Conservation (phyloP, 2,888 invertebrate species). For the Pachydiplax longipennis region DNA sequence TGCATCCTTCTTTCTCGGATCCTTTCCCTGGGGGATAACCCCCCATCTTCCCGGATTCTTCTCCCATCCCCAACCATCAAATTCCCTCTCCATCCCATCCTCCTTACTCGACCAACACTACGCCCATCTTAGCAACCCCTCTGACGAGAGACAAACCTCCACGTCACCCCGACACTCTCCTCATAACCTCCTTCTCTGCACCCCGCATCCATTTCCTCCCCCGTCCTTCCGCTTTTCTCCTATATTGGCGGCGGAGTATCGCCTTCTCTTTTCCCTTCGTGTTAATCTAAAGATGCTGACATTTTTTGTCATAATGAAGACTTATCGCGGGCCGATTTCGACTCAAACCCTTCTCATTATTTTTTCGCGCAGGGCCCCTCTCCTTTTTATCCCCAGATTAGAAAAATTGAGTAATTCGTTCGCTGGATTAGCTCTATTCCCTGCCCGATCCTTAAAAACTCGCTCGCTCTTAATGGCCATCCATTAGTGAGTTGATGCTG, state of each 20-base stretch:
- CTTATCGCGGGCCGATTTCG: background rate
- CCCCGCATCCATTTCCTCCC: background rate
- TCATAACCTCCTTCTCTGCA: background rate
- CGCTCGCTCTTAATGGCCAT: background rate
- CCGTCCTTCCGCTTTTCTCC: background rate
- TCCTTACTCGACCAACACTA: background rate
- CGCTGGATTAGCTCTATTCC: background rate
- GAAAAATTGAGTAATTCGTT: background rate
- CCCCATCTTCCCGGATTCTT: background rate
- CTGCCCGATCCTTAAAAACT: background rate
- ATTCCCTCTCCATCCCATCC: background rate
- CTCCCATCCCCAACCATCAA: background rate
- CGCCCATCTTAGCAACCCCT: too few relatives aligned
- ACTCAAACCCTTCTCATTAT: background rate
- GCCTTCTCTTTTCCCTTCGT: background rate
- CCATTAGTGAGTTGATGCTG: background rate
- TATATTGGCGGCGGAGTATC: background rate
- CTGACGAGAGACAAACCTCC: too few relatives aligned
- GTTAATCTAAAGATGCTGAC: slow-evolving; percentile 5
- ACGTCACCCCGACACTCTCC: too few relatives aligned
- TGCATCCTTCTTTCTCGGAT: background rate
- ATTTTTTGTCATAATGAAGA: background rate
- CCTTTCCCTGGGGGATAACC: background rate
- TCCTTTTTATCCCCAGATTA: background rate
- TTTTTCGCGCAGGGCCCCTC: background rate